Percentiles rank a stretch among this genome's conserved stretches.
phyloP scores from a whole-genome alignment of 2,113 vertebrate genomes.

The Hippocampus mohnikei region DNA sequence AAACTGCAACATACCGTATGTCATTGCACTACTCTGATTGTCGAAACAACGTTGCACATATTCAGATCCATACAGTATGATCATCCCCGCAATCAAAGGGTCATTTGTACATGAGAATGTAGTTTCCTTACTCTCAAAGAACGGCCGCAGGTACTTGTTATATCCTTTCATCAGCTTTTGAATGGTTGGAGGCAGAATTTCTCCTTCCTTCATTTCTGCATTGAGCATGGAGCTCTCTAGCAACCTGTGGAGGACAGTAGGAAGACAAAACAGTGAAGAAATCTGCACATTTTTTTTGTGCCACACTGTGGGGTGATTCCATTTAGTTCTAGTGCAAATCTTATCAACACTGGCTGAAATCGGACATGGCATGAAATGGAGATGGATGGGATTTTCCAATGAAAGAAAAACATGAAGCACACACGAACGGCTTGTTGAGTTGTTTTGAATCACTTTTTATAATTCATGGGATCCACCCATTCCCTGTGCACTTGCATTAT shows the following conservation, averaged over 20 bases:
- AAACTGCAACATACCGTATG: too few relatives aligned
- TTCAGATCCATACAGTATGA: not conserved
- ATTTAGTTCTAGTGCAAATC: constrained; percentile 16
- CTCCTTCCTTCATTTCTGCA: constrained; percentile 77
- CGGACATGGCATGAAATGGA: constrained; percentile 25
- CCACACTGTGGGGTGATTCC: constrained; percentile 5
- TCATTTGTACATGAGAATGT: constrained; percentile 34
- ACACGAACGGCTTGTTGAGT: constrained; percentile 1
- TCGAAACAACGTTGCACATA: not conserved
- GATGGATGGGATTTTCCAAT: constrained; percentile 2
- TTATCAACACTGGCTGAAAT: constrained; percentile 5
- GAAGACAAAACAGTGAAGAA: constrained; percentile 10
- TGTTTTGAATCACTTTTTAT: constrained; percentile 13
- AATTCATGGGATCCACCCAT: constrained; percentile 20
- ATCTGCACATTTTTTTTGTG: constrained; percentile 4
- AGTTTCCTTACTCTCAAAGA: constrained; percentile 83
- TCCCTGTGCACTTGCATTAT: constrained; percentile 11
- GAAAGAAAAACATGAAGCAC: not conserved
- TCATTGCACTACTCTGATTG: too few relatives aligned
- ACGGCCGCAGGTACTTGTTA: constrained; percentile 89
- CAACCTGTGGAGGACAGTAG: constrained; percentile 54
- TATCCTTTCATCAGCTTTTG: constrained; percentile 90
- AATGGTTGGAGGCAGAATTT: constrained; percentile 86
- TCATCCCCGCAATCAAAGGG: not conserved
- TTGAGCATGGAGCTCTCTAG: constrained; percentile 67